A percentile compares a stretch with the other conserved stretches of the same genome.
Conservation (phyloP, 2,797 vertebrate species). For the Astyanax mexicanus region DNA sequence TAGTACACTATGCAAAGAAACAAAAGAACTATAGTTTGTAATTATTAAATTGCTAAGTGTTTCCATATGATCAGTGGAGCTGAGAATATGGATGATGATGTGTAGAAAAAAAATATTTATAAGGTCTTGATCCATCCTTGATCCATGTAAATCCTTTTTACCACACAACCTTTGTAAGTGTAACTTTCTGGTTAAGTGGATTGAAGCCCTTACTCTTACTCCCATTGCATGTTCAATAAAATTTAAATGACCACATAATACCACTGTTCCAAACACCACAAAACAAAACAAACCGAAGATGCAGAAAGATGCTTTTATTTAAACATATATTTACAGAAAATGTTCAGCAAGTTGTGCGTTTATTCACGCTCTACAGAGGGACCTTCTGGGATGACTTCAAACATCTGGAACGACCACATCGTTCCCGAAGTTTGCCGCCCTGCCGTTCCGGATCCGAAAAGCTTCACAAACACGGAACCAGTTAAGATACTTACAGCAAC, state of each 20-base stretch:
- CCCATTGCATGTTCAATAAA: too few relatives aligned
- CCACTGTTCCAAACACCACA: neutral
- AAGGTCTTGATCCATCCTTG: too few relatives aligned
- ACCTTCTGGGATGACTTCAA: conserved; percentile 33
- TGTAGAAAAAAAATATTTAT: too few relatives aligned
- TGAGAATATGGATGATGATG: too few relatives aligned
- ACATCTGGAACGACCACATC: neutral
- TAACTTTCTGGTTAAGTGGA: too few relatives aligned
- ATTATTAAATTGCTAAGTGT: too few relatives aligned
- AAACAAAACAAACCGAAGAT: conserved; percentile 30
- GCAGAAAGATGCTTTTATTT: conserved; percentile 83
- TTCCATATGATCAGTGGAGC: too few relatives aligned
- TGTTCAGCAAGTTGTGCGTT: conserved; percentile 63
- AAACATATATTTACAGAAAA: conserved; percentile 80
- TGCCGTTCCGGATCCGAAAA: neutral
- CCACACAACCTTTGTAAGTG: too few relatives aligned
- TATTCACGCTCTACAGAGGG: conserved; percentile 56
- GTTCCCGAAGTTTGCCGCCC: conserved; percentile 1
- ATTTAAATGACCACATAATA: neutral
- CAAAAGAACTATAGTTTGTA: too few relatives aligned
- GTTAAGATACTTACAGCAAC: neutral
- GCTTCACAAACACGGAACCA: conserved; percentile 32
- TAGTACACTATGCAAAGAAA: too few relatives aligned
- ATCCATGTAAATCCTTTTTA: too few relatives aligned
- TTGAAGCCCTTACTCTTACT: too few relatives aligned